Conservation (phyloP, 2,113 vertebrate genomes). For the Kobus ellipsiprymnus region DNA sequence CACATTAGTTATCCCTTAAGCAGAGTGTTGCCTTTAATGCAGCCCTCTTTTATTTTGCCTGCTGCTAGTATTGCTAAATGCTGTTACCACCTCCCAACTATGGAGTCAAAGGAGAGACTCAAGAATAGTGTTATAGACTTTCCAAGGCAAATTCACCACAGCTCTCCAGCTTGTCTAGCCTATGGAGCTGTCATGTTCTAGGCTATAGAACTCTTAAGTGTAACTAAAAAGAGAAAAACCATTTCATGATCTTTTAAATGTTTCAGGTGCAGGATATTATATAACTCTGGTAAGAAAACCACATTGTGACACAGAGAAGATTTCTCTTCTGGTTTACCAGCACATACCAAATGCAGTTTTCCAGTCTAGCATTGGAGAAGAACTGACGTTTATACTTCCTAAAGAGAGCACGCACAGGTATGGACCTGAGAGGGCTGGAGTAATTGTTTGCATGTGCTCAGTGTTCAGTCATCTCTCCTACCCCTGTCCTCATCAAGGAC, state of each 20-base stretch:
- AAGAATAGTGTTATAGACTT: not conserved
- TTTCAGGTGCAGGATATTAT: slow-evolving; percentile 94
- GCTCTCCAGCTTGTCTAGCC: not conserved
- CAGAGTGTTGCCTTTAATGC: not conserved
- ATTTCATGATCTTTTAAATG: not conserved
- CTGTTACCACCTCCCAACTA: not conserved
- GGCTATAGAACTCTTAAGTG: not conserved
- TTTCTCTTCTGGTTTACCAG: slow-evolving; percentile 89
- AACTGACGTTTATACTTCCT: slow-evolving; percentile 93
- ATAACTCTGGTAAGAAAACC: slow-evolving; percentile 95
- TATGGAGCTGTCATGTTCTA: not conserved
- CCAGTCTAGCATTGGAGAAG: slow-evolving; percentile 91
- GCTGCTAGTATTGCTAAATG: not conserved
- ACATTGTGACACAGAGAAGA: slow-evolving; percentile 86
- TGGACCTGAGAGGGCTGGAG: not conserved
- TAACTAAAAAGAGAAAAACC: not conserved
- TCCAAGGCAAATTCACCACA: not conserved
- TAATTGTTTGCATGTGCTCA: rapidly evolving
- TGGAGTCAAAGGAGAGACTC: not conserved
- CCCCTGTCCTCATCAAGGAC: not conserved
- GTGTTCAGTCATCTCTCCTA: not conserved
- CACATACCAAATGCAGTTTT: slow-evolving; percentile 90
- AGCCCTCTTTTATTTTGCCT: not conserved
- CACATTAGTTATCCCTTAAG: not conserved
- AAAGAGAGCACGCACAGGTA: slow-evolving; percentile 87